Base-by-base conservation (phyloP, 2,113 vertebrate genomes). In the Cryptotis parvus region DNA sequence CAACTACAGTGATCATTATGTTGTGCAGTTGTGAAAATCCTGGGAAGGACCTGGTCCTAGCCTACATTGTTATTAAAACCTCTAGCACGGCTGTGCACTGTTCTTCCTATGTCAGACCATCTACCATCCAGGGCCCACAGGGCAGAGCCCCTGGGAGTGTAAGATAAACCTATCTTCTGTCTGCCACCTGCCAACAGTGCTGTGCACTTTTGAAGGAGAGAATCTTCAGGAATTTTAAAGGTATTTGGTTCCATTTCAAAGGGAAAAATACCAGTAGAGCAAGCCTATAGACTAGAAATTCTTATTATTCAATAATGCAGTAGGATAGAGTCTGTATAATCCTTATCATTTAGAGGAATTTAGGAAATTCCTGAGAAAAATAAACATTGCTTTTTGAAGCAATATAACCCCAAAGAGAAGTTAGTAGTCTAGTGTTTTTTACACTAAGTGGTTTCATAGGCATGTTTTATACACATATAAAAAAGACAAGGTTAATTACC, bases 401-500 rank as follows among this genome's bases (percentile, higher is more conserved):
- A 61, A 70, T 55, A 35, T 73, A 78, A 76, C 7, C 0, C 45
- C 35, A 12, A 78, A 45, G 43, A 22, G 92, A 66, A 75, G 33
- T 35, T 63, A 76, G 12, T 41, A n/a, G 70, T 55, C 39, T 52
- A 76, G 16, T 49, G 31, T 74, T 78, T 84, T 55, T 74, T 70
- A 16, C 31, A 37, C 3, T 69, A 27, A 39, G 8, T 63, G 84
- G 2, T 6, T 92, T 95, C 49, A 55, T 73, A 92, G 65, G 27
- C 80, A 78, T 12, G 27, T 70, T 92, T 41, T 90, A 26, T 72
- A 78, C 12, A 69, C 22, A 39, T 14, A 52, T 18, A 75, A 79
- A 68, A n/a, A 89, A 90, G 35, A 61, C 94, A 16, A 93, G 37
- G 78, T 95, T 95, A 94, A 94, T 94, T 95, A 78, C 29, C 27